Evolutionary conservation across 2,797 vertebrate genomes (phyloP).

Genomic region (Nannoperca obscura): DNA sequence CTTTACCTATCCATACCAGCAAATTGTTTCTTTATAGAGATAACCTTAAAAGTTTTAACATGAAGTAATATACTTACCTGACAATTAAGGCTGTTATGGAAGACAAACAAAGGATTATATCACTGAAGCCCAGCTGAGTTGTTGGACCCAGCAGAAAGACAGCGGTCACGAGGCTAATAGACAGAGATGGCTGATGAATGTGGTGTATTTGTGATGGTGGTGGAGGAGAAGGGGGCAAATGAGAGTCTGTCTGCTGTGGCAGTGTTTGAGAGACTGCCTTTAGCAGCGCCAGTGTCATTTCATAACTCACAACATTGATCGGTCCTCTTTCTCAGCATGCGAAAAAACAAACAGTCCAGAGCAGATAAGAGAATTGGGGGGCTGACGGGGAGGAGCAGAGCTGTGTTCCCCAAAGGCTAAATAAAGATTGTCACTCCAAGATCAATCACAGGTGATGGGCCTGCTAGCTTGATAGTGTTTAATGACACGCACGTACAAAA

Average conservation of each 20-base stretch:
- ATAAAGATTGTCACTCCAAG: slow-evolving; percentile 62
- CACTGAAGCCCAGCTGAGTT: slow-evolving; percentile 35
- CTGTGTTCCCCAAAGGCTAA: slow-evolving; percentile 60
- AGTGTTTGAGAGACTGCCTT: slow-evolving; percentile 79
- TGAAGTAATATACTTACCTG: neutral
- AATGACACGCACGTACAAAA: slow-evolving; percentile 19
- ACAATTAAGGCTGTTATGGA: slow-evolving; percentile 27
- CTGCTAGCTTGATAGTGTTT: slow-evolving; percentile 35
- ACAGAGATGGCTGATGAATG: slow-evolving; percentile 68
- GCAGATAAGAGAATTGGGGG: slow-evolving; percentile 64
- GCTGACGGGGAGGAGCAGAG: slow-evolving; percentile 34
- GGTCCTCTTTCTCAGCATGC: slow-evolving; percentile 59
- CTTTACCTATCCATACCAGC: neutral
- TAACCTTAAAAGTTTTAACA: neutral
- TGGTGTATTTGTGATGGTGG: slow-evolving; percentile 42
- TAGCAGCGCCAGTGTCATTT: slow-evolving; percentile 78
- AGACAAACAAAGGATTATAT: slow-evolving; percentile 8
- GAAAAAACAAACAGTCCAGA: slow-evolving; percentile 74
- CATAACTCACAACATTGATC: slow-evolving; percentile 87
- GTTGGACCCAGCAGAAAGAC: slow-evolving; percentile 40
- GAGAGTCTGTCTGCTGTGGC: slow-evolving; percentile 63
- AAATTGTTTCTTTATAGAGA: neutral
- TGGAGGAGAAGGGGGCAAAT: slow-evolving; percentile 57
- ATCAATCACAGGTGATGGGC: slow-evolving; percentile 70
- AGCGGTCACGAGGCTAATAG: slow-evolving; percentile 53